phyloP scores from a whole-genome alignment of 2,797 vertebrate genomes.

The Ataeniobius toweri region DNA sequence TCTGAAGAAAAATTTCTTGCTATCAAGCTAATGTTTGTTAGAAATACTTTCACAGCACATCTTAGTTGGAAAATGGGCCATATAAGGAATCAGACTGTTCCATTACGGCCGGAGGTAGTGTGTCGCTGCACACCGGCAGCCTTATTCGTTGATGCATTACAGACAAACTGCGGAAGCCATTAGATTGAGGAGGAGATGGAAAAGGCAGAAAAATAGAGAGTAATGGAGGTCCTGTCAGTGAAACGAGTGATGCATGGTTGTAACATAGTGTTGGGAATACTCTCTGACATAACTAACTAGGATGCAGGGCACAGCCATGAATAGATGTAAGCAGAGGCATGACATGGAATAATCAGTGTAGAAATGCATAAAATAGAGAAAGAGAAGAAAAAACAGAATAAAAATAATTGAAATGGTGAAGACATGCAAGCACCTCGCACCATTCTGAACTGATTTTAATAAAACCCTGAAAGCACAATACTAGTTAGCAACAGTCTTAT shows the following conservation, averaged over 20 bases:
- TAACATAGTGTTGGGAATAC: conserved; percentile 47
- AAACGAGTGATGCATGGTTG: conserved; percentile 57
- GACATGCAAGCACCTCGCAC: not conserved
- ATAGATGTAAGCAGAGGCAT: conserved; percentile 41
- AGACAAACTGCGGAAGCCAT: conserved; percentile 59
- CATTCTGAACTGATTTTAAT: not conserved
- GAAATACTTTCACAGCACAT: conserved; percentile 34
- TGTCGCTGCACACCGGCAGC: conserved; percentile 64
- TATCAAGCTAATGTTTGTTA: conserved; percentile 10
- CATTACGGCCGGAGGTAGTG: conserved; percentile 56
- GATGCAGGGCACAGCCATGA: conserved; percentile 20
- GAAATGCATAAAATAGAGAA: not conserved
- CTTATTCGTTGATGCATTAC: conserved; percentile 55
- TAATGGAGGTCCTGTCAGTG: conserved; percentile 52
- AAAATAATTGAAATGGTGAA: not conserved
- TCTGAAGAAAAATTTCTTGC: not conserved
- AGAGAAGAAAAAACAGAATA: not conserved
- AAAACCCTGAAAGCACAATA: not conserved
- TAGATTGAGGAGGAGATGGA: conserved; percentile 48
- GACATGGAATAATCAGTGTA: conserved; percentile 53
- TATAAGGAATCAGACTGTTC: conserved; percentile 39
- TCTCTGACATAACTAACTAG: conserved; percentile 40
- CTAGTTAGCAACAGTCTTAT: not conserved
- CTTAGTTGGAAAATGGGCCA: conserved; percentile 43
- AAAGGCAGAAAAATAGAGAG: conserved; percentile 37